Percentiles rank a stretch among this genome's conserved stretches.
Conservation (phyloP, 2,888 invertebrate species). For the Cosmia trapezina region DNA sequence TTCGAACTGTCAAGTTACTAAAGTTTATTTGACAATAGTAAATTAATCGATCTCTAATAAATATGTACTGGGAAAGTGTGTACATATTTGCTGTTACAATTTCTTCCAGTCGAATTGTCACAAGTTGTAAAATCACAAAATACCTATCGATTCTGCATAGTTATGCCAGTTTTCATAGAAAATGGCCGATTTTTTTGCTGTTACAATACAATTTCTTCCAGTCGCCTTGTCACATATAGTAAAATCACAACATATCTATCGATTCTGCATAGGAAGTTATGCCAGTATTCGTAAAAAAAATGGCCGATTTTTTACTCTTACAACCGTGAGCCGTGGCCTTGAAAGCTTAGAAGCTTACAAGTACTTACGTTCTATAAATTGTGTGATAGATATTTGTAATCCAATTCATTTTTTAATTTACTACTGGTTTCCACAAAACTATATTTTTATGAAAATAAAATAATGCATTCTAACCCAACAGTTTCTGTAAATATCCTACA, state of each 20-base stretch:
- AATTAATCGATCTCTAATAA: neutral
- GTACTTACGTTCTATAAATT: neutral
- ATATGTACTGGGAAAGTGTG: neutral
- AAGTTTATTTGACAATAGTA: no score
- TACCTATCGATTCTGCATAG: conserved; percentile 17
- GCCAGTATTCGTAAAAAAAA: conserved; percentile 35
- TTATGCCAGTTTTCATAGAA: conserved; percentile 24
- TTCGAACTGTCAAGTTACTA: no score
- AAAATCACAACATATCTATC: conserved; percentile 20
- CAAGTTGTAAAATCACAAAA: conserved; percentile 20
- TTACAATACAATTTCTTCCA: conserved; percentile 16
- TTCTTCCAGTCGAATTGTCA: neutral
- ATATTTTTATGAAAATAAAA: neutral
- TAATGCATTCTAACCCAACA: neutral
- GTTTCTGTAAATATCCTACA: neutral
- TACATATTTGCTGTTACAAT: neutral
- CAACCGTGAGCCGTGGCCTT: conserved; percentile 40
- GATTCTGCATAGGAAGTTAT: conserved; percentile 14
- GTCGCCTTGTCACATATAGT: neutral
- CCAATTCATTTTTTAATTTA: neutral
- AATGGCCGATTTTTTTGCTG: conserved; percentile 22
- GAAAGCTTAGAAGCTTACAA: conserved; percentile 42
- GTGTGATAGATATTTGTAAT: neutral
- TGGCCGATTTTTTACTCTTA: conserved; percentile 24
- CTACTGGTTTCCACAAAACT: neutral